phyloP scores from a whole-genome alignment of 2,797 vertebrate genomes.

The Astyanax mexicanus region DNA sequence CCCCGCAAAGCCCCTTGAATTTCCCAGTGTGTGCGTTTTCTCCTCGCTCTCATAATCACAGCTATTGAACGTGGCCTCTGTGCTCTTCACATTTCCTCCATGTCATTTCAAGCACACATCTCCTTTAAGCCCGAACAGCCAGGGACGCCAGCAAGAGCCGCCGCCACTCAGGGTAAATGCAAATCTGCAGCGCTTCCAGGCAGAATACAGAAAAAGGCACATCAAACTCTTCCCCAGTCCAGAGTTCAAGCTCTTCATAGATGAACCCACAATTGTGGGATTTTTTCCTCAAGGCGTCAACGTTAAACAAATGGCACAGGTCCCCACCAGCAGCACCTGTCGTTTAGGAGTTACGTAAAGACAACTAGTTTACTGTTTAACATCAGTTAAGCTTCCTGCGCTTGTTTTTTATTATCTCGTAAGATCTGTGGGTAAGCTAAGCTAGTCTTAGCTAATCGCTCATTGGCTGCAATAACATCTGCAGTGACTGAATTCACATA shows the following conservation, averaged over 20 bases:
- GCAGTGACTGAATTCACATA: no score
- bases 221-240: background rate
- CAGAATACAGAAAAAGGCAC: slow-evolving; percentile 24
- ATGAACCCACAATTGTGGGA: background rate
- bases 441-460: no score
- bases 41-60: slow-evolving; percentile 75
- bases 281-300: background rate
- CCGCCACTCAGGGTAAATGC: slow-evolving; percentile 69
- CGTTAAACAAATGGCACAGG: background rate
- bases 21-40: slow-evolving; percentile 71
- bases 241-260: background rate
- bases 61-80: slow-evolving; percentile 72
- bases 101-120: slow-evolving; percentile 67
- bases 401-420: no score
- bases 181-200: slow-evolving; percentile 74
- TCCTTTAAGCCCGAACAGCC: slow-evolving; percentile 73
- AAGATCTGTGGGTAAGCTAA: no score
- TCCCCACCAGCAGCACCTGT: background rate
- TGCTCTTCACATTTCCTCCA: slow-evolving; percentile 78
- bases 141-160: slow-evolving; percentile 20
- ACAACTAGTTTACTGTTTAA: no score
- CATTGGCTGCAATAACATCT: no score
- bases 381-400: no score
- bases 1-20: slow-evolving; percentile 29
- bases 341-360: no score